Conservation (phyloP, 2,113 vertebrate species). For the Dinomys branickii region DNA sequence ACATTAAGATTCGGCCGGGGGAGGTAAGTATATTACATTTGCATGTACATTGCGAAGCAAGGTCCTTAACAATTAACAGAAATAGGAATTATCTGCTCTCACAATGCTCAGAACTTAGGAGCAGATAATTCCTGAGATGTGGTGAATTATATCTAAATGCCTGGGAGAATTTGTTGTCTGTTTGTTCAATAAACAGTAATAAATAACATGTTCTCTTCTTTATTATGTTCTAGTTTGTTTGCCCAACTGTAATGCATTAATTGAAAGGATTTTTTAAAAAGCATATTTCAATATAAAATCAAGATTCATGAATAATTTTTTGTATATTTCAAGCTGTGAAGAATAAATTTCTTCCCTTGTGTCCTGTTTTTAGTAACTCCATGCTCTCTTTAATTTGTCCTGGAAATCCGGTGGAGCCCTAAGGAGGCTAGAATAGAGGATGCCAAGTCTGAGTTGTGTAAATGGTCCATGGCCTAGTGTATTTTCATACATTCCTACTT, state of each 20-base stretch:
- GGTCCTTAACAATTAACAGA: neutral
- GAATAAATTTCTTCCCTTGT: neutral
- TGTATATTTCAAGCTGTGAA: neutral
- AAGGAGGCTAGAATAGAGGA: neutral
- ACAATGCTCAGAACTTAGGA: too few relatives aligned
- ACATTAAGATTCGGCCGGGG: slow-evolving; percentile 98
- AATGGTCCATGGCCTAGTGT: neutral
- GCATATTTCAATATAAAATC: neutral
- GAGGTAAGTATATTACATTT: slow-evolving; percentile 88
- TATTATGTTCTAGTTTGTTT: neutral
- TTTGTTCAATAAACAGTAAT: neutral
- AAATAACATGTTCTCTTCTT: neutral
- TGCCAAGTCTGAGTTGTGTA: neutral
- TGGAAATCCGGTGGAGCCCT: neutral
- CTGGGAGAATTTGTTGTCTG: neutral
- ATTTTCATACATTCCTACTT: neutral
- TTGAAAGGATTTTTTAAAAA: neutral
- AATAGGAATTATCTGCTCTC: neutral
- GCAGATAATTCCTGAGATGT: too few relatives aligned
- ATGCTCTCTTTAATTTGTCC: neutral
- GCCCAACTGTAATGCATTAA: slow-evolving; percentile 6
- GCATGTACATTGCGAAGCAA: neutral
- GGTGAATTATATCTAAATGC: neutral
- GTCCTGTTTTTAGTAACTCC: neutral
- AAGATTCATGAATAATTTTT: neutral